Conservation (phyloP, 2,113 vertebrate species). For the Oenanthe melanoleuca region DNA sequence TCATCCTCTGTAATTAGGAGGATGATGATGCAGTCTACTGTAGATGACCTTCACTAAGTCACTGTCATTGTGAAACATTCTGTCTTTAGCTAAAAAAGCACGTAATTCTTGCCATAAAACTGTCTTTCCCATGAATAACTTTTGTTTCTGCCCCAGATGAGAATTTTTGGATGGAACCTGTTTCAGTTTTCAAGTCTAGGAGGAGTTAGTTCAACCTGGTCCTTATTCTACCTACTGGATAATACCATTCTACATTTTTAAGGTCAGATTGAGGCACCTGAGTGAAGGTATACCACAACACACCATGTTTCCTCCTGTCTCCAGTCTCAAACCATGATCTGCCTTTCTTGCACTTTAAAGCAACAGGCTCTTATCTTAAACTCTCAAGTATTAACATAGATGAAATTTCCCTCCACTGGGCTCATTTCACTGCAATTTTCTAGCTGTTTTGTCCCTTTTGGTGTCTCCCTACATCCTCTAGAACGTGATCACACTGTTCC, state of each 20-base stretch:
- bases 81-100: neutral
- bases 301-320: neutral
- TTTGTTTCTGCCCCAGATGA: neutral
- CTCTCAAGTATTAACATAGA: accelerated
- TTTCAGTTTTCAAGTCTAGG: neutral
- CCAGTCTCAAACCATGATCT: neutral
- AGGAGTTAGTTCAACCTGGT: neutral
- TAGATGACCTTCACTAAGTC: neutral
- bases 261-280: neutral
- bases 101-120: neutral
- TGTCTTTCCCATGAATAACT: neutral
- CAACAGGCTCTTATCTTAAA: neutral
- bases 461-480: neutral
- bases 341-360: neutral
- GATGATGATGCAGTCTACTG: neutral
- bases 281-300: neutral
- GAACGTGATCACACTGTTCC: accelerated
- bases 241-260: neutral
- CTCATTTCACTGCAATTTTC: neutral
- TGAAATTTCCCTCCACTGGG: neutral
- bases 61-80: neutral
- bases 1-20: neutral
- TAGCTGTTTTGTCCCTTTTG: neutral
- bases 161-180: neutral
- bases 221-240: neutral